These are phyloP conservation scores for Sarcophilus harrisii DNA, from an alignment of 2,797 vertebrate genomes.

Conservation along the genomic window DNA sequence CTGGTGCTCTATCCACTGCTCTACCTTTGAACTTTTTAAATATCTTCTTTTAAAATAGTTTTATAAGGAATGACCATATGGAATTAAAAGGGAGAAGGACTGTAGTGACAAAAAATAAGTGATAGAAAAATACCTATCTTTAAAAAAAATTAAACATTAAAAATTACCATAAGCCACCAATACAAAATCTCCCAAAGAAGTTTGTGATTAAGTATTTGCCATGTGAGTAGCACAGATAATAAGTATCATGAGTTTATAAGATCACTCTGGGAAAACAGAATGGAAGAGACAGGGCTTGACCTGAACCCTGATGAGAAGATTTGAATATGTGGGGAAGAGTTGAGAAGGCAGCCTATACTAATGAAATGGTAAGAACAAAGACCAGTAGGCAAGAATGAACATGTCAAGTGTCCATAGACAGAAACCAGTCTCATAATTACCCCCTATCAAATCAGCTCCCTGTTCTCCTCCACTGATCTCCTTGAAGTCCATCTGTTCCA, in stretches of 20 bases:
- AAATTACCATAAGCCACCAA: neutral
- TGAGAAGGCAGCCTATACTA: neutral
- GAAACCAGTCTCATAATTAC: neutral
- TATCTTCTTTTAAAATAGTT: neutral
- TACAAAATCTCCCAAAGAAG: neutral
- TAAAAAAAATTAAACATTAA: neutral
- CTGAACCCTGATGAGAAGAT: neutral
- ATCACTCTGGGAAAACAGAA: neutral
- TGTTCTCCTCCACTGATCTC: constrained; percentile 23
- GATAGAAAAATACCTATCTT: neutral
- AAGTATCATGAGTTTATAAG: neutral
- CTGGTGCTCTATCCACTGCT: no score
- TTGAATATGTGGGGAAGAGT: neutral
- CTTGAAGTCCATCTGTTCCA: constrained; percentile 41
- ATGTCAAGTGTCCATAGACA: neutral
- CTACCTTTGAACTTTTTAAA: no score
- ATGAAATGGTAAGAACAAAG: neutral
- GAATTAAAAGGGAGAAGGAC: neutral
- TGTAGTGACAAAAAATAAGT: neutral
- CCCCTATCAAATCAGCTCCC: neutral
- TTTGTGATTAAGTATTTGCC: neutral
- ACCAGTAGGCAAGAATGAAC: neutral
- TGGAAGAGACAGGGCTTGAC: no score
- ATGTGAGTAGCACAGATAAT: neutral
- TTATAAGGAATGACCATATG: neutral